Evolutionary conservation across 2,797 vertebrate genomes (phyloP).

Genomic region (Numenius phaeopus): DNA sequence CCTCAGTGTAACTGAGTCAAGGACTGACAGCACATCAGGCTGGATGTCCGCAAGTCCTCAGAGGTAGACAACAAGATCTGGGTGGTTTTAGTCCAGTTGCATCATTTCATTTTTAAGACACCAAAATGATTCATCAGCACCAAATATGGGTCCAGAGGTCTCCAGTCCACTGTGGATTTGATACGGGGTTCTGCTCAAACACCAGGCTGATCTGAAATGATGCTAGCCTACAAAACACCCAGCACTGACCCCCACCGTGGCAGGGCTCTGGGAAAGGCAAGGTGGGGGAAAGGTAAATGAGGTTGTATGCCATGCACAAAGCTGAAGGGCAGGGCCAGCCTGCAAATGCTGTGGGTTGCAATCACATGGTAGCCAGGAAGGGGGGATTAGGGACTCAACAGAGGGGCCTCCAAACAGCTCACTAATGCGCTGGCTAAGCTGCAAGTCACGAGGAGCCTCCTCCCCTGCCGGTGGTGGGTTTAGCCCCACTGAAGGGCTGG

Average conservation of each 20-base stretch:
- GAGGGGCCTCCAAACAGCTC: not conserved
- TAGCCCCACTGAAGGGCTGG: not conserved
- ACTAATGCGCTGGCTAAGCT: not conserved
- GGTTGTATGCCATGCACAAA: not conserved
- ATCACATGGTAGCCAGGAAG: not conserved
- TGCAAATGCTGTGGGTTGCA: not conserved
- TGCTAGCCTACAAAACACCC: not conserved
- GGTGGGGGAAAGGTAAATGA: not conserved
- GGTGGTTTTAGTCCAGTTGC: not conserved
- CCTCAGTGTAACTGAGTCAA: not conserved
- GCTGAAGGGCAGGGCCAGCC: not conserved
- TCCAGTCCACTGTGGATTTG: not conserved
- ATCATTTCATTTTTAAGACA: not conserved
- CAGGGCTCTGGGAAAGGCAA: not conserved
- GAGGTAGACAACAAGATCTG: not conserved
- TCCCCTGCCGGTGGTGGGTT: not conserved
- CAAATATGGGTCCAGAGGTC: not conserved
- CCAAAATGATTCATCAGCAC: not conserved
- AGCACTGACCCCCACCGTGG: fast-evolving
- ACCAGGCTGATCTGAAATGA: not conserved
- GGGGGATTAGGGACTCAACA: not conserved
- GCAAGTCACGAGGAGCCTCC: conserved; percentile 13
- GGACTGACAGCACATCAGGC: not conserved
- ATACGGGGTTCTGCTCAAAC: not conserved
- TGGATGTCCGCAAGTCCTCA: not conserved